Conservation (phyloP, 2,888 invertebrate genomes). For the Mimas tiliae region DNA sequence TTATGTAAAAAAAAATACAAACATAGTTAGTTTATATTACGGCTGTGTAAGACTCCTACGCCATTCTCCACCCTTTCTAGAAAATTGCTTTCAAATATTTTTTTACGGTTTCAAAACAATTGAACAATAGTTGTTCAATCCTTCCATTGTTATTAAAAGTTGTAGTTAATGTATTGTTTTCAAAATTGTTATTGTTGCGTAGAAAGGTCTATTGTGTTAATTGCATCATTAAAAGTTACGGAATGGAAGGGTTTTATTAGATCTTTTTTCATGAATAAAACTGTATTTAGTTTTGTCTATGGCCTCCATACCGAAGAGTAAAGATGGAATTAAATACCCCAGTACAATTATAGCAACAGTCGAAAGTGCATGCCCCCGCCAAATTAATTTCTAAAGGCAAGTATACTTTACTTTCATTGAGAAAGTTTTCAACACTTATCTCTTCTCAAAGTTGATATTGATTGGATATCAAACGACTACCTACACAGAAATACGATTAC, state of each 20-base stretch:
- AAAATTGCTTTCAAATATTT: neutral
- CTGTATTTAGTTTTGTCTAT: neutral
- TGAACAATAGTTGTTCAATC: conserved; percentile 15
- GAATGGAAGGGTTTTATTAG: neutral
- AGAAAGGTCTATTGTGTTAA: neutral
- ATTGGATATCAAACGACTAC: too few species aligned
- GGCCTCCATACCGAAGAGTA: neutral
- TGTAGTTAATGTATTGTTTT: neutral
- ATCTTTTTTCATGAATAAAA: neutral
- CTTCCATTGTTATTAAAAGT: neutral
- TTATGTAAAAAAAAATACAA: too few species aligned
- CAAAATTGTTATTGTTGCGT: neutral
- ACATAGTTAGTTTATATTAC: too few species aligned
- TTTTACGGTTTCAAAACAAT: conserved; percentile 2
- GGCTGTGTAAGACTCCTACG: neutral
- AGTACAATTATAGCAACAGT: neutral
- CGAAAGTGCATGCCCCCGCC: neutral
- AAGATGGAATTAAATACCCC: neutral
- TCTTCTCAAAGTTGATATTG: too few species aligned
- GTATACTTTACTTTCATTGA: neutral
- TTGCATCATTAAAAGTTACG: conserved; percentile 5
- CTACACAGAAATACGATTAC: too few species aligned
- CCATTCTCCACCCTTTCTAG: neutral
- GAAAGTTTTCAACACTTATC: neutral
- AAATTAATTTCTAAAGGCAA: neutral